Evolutionary conservation across 30 jellyfish, hydroid and myxozoan genomes (phyloP), one percentile per base, ranked within the genome.

Genomic region (Aurelia aurita complex sp. Pacific): DNA sequence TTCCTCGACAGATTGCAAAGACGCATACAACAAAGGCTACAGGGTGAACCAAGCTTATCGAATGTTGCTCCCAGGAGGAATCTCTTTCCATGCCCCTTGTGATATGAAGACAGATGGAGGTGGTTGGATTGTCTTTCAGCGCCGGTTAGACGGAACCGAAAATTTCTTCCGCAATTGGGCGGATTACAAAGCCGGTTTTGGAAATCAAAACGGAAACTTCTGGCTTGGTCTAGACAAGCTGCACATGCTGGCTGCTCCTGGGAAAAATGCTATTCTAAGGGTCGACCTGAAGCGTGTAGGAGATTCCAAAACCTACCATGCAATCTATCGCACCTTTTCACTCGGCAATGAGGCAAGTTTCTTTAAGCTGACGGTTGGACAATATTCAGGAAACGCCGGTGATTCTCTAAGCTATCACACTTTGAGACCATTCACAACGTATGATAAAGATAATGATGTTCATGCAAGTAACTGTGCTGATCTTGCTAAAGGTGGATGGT

Each of bases 141-240:
- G 80, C 10, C 80, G 80, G 17, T 2, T 36, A 10, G 80, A 69
- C 29, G 62, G 65, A 9, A 23, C 80, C 38, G 80, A 23, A 29
- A 18, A 9, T 3, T 69, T 69, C 33, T 9, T 23, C 80, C 80
- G 80, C 18, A 69, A 69, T 34, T 69, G 80, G 80, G 32, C 36
- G 18, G 34, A 32, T 10, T 69, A 69, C 9, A 69, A 69, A 69
- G 38, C 53, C 13, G 80, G 80, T 14, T 69, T 69, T 69, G 80
- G 80, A 4, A 57, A 69, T 16, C 23, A 32, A 57, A 23, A 43
- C 61, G 62, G 62, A 14, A 69, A 36, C 63, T 69, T 69, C 19
- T 69, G 80, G 80, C 80, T 69, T 17, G 80, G 80, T 33, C 80
- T 69, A 9, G 80, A 69, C 38, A 69, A 69, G 35, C 10, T 69